phyloP scores from a whole-genome alignment of 2,113 vertebrate genomes.

The Heloderma charlesbogerti region DNA sequence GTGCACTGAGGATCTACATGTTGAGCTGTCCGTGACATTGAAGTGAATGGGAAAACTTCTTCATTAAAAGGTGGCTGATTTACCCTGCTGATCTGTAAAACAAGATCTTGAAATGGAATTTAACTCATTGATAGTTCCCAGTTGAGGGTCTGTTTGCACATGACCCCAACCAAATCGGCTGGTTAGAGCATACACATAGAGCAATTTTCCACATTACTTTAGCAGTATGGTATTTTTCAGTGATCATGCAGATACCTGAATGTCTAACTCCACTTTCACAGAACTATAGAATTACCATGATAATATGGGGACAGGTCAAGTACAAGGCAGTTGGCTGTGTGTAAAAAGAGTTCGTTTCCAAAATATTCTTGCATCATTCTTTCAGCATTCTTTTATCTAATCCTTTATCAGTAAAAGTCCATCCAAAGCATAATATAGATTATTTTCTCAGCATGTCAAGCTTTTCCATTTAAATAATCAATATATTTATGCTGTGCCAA shows the following conservation, averaged over 20 bases:
- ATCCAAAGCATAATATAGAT: constrained; percentile 29
- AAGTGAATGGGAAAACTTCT: not conserved
- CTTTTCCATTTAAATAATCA: constrained; percentile 43
- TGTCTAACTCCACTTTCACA: not conserved
- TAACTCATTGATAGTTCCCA: not conserved
- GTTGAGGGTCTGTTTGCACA: not conserved
- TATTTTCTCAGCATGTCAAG: constrained; percentile 36
- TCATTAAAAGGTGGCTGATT: not conserved
- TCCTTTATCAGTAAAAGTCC: constrained; percentile 34
- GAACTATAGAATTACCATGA: not conserved
- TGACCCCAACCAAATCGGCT: not conserved
- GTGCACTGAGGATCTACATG: not conserved
- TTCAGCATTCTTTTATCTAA: constrained; percentile 17
- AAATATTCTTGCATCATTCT: constrained; percentile 17
- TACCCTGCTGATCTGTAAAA: not conserved
- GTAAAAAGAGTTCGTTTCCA: constrained; percentile 5
- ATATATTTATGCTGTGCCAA: constrained; percentile 30
- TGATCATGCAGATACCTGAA: not conserved
- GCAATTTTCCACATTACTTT: not conserved
- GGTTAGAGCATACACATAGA: too few relatives aligned
- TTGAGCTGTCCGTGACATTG: not conserved
- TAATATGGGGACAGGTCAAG: constrained; percentile 4
- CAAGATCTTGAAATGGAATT: not conserved
- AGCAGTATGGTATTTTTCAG: not conserved
- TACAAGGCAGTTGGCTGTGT: not conserved